Conservation (phyloP, 2,888 invertebrate species). For the Phytoseiulus persimilis region DNA sequence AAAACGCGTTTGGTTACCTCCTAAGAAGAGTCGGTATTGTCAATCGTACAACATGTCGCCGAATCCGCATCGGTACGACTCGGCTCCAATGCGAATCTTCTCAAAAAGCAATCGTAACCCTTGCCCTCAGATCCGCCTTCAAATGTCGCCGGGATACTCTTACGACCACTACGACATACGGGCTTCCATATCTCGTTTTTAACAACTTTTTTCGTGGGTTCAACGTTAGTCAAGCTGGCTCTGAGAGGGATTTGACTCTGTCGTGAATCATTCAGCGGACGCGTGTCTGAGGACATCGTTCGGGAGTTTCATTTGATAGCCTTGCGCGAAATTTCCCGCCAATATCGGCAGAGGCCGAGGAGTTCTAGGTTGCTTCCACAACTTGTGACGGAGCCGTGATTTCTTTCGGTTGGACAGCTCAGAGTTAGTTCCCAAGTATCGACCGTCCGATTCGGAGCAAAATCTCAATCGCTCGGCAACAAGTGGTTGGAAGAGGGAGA, state of each 20-base stretch:
- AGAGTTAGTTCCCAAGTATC: too few species aligned
- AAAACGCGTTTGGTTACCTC: background rate
- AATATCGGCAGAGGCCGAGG: too few species aligned
- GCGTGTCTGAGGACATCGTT: background rate
- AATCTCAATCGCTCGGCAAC: too few species aligned
- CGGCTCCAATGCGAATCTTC: background rate
- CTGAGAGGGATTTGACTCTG: background rate
- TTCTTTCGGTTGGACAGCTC: too few species aligned
- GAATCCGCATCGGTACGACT: background rate
- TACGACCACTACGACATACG: background rate
- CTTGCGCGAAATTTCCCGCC: background rate
- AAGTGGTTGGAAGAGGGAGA: too few species aligned
- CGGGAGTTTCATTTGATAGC: background rate
- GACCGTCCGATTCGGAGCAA: too few species aligned
- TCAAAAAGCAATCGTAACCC: background rate
- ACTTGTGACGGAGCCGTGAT: too few species aligned
- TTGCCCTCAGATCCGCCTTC: background rate
- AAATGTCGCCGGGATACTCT: background rate
- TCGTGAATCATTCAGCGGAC: background rate
- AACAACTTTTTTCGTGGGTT: background rate
- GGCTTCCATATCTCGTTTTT: background rate
- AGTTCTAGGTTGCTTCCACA: too few species aligned
- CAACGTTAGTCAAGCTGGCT: background rate
- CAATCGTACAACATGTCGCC: background rate
- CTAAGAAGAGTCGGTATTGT: background rate